Base-by-base conservation (phyloP, 2,113 vertebrate genomes). In the Perccottus glenii region DNA sequence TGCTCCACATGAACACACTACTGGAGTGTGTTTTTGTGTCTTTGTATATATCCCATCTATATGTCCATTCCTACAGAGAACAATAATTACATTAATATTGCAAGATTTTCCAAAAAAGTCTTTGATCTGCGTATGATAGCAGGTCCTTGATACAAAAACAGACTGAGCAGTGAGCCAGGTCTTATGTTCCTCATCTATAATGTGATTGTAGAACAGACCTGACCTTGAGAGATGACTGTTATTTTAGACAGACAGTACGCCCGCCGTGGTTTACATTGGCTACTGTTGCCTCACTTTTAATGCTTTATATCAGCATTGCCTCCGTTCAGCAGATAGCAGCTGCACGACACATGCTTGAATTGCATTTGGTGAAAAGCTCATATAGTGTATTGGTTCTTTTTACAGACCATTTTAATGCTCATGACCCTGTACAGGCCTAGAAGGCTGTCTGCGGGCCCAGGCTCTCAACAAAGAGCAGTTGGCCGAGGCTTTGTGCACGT, bases 251-350 rank as follows among this genome's bases (percentile, higher is more conserved):
- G 12, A 19, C 33, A 55, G 52, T 55, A 12, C 2, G 19, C 36
- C 55, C 64, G 61, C 4, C 51, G 52, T 70, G 64, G 67, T 83
- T 70, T 70, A 52, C 44, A 50, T 67, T 70, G 75, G 73, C 62
- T 33, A 3, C 6, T 0, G 10, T 14, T 53, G 59, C 70, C 61
- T 83, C 48, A 62, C 43, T 58, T 62, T 5, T 47, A 27, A 62
- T 42, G 15, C 8, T 42, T 72, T 80, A 67, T 73, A 78, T 78
- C 70, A 63, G 75, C 52, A 27, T 61, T 78, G 47, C 55, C 67
- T 73, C 56, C 59, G 64, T 67, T 73, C 71, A 50, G 55, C 38
- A 35, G 66, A 74, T 60, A 49, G 42, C 80, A 77, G 77, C 67
- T 66, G 72, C 19, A 57, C 6, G 33, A 16, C 50, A 42, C 27